Conservation (phyloP, 2,797 vertebrate genomes). For the Luscinia megarhynchos region DNA sequence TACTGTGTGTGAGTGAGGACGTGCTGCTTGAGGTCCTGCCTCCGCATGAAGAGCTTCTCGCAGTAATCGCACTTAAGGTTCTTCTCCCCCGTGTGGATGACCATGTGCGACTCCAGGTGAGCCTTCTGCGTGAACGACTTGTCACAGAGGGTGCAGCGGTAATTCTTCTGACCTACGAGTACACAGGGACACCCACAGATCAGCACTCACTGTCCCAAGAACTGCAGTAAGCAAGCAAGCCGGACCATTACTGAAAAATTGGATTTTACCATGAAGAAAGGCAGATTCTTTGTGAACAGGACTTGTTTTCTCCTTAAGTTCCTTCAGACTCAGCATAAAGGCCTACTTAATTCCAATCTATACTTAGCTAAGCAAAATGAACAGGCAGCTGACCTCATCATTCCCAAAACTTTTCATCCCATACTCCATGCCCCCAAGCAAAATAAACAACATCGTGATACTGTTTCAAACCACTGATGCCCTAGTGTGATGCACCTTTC, state of each 20-base stretch:
- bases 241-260: not conserved
- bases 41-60: slow-evolving; percentile 92
- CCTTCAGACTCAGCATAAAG: not conserved
- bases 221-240: not conserved
- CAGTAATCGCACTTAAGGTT: slow-evolving; percentile 97
- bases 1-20: slow-evolving; percentile 96
- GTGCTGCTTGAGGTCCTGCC: slow-evolving; percentile 96
- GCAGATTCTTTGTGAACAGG: not conserved
- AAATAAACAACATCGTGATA: not conserved
- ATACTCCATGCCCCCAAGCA: not conserved
- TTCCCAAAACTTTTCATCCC: not conserved
- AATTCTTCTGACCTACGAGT: slow-evolving; percentile 94
- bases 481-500: not conserved
- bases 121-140: slow-evolving; percentile 97
- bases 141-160: slow-evolving; percentile 91
- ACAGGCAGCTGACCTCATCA: not conserved
- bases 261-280: not conserved
- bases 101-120: slow-evolving; percentile 95
- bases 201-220: not conserved
- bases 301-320: not conserved
- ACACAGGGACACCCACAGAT: not conserved
- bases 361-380: not conserved
- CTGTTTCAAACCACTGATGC: not conserved
- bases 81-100: slow-evolving; percentile 94
- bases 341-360: not conserved